Evolutionary conservation across 2,888 invertebrate species (phyloP), one percentile per base, ranked within the genome.

Genomic region (Brenthis hecate): DNA sequence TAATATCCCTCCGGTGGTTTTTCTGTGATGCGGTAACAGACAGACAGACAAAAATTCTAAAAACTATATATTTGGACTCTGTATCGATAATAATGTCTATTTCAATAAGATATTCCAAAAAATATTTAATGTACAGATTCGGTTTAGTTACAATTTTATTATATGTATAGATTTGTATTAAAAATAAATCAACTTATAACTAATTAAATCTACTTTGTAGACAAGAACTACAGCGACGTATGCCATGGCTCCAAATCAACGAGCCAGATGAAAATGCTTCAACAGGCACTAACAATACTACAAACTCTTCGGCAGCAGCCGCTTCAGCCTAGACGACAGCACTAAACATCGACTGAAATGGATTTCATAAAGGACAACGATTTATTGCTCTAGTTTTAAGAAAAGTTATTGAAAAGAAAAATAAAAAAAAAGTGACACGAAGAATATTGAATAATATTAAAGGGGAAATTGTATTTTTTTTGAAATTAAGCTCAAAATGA

Each of bases 221-320:
- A 77, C 91, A 96, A 86, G 97, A 97, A 85, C 91, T 97, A 68
- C 96, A 97, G 80, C 96, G 96, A 72, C 95, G 96, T 64, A 94
- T 97, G 84, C 96, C 97, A 11, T 97, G 96, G 96, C 87, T 96
- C 71, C 95, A 95, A 72, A 95, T 96, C 65, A 94, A 94, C 74
- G 96, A 96, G 79, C 93, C 94, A 0, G 88, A 89, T 51, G 95
- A 96, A 74, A 89, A 93, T 0, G 87, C 91, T n/a, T 95, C 95
- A 13, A 94, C 92, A 0, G 86, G 91, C 6, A 94, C 94, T 2
- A 90, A 85, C 73, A 91, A 91, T 75, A 90, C 93, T 1, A 85
- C 89, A 28, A 85, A 85, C 66, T 82, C 91, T 3, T 81, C 87
- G n/a, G 80, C 88, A 14, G 75, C 86, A 3, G 87, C 89, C 14